Percentiles rank a stretch among this genome's conserved stretches.
These are phyloP conservation scores for Tribolium freemani DNA, from an alignment of 2,888 invertebrate species.

Conservation along the genomic window DNA sequence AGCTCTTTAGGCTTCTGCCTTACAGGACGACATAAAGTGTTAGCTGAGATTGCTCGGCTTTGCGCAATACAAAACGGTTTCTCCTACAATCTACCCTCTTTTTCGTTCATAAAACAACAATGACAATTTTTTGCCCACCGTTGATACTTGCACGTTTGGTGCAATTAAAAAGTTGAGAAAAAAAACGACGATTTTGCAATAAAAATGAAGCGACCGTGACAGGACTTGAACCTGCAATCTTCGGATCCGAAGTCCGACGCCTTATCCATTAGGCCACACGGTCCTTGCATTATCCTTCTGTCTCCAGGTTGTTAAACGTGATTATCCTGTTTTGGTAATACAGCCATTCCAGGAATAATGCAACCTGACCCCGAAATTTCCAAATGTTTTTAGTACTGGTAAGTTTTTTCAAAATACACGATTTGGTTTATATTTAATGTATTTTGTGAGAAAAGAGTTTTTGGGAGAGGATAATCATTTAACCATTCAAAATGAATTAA, in stretches of 20 bases:
- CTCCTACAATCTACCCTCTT: neutral
- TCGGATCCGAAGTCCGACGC: slow-evolving; percentile 77
- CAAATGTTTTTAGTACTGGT: no score
- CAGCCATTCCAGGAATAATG: no score
- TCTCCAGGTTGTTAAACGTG: neutral
- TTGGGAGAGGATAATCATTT: no score
- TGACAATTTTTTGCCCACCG: neutral
- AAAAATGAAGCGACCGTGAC: slow-evolving; percentile 68
- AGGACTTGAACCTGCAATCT: slow-evolving; percentile 75
- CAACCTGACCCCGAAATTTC: no score
- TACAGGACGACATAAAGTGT: slow-evolving; percentile 42
- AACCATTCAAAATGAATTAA: no score
- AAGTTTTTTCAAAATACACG: no score
- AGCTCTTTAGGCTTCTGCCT: slow-evolving; percentile 43
- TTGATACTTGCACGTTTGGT: neutral
- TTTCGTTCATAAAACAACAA: neutral
- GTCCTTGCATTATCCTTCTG: slow-evolving; percentile 59
- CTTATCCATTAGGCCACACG: slow-evolving; percentile 80
- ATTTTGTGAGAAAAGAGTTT: no score
- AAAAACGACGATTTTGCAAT: neutral
- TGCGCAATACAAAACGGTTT: neutral
- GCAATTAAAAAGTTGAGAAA: neutral
- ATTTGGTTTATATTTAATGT: no score
- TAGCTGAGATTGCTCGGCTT: slow-evolving; percentile 14
- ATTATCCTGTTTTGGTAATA: slow-evolving; percentile 8